Percentiles rank a stretch among this genome's conserved stretches.
These are phyloP conservation scores for Cryptocheilus praepositus DNA, from an alignment of 2,888 invertebrate genomes.

Conservation along the genomic window DNA sequence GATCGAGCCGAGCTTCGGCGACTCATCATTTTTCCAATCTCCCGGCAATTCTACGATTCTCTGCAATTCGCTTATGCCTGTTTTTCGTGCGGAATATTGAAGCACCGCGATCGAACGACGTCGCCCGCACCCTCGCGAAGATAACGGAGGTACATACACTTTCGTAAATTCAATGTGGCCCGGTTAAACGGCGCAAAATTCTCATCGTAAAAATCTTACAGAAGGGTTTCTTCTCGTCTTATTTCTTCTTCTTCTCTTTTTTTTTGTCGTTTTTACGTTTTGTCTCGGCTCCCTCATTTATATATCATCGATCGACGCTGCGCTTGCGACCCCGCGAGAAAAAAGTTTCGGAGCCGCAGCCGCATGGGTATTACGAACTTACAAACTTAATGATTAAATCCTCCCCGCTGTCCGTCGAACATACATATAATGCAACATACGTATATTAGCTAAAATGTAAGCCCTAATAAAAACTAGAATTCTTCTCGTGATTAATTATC, in stretches of 20 bases:
- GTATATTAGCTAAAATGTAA: constrained; percentile 35
- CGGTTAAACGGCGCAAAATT: constrained; percentile 34
- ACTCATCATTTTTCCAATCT: neutral
- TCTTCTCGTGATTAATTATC: constrained; percentile 49
- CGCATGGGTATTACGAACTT: constrained; percentile 24
- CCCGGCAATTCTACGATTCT: no score
- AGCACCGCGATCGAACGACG: neutral
- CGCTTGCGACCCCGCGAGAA: constrained; percentile 17
- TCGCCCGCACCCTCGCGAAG: neutral
- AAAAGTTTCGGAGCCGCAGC: constrained; percentile 14
- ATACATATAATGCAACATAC: constrained; percentile 43
- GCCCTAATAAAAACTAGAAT: constrained; percentile 53
- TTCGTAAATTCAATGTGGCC: constrained; percentile 43
- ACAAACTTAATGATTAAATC: constrained; percentile 46
- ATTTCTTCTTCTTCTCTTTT: constrained; percentile 5
- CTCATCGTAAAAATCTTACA: constrained; percentile 44
- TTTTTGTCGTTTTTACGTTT: neutral
- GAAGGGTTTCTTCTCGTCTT: constrained; percentile 21
- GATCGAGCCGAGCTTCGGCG: constrained; percentile 13
- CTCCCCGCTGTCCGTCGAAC: constrained; percentile 24
- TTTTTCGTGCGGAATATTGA: neutral
- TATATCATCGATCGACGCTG: no score
- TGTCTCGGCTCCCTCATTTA: neutral
- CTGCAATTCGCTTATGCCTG: no score
- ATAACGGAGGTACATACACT: constrained; percentile 7